Evolutionary conservation across 2,888 invertebrate genomes (phyloP).

Genomic region (Rhimphoctona megacephalus): DNA sequence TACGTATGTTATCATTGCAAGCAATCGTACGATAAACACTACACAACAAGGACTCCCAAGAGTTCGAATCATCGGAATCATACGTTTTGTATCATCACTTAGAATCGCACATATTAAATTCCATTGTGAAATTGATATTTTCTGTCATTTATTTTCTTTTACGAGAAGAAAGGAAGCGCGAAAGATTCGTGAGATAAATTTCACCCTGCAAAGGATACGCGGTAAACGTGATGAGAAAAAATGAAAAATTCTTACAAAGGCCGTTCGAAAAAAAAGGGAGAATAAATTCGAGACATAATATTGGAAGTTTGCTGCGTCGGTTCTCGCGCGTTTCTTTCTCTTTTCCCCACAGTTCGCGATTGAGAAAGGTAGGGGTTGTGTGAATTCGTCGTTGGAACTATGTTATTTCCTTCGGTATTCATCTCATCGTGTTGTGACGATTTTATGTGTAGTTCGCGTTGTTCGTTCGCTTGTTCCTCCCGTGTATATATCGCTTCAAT

Average conservation of each 20-base stretch:
- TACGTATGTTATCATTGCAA: neutral
- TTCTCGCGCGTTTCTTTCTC: constrained; percentile 41
- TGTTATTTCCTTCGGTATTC: constrained; percentile 32
- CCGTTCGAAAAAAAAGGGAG: neutral
- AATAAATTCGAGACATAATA: constrained; percentile 39
- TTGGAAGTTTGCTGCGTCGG: constrained; percentile 52
- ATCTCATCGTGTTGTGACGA: constrained; percentile 43
- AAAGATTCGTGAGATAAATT: constrained; percentile 3
- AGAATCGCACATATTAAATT: neutral
- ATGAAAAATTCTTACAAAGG: neutral
- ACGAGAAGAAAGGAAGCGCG: neutral
- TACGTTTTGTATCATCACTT: neutral
- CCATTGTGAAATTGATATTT: neutral
- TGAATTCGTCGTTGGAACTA: constrained; percentile 34
- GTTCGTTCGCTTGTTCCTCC: constrained; percentile 67
- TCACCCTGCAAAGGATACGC: neutral
- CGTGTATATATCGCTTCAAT: constrained; percentile 22
- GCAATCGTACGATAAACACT: neutral
- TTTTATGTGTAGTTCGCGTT: constrained; percentile 65
- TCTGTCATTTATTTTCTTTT: neutral
- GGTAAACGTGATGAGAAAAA: neutral
- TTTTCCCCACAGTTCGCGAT: constrained; percentile 11
- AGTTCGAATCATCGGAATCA: neutral
- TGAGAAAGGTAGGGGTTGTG: constrained; percentile 47
- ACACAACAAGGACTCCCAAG: neutral